These are phyloP conservation scores for Stegophylla sp. DNA, from an alignment of 2,888 invertebrate genomes.

Conservation along the genomic window DNA sequence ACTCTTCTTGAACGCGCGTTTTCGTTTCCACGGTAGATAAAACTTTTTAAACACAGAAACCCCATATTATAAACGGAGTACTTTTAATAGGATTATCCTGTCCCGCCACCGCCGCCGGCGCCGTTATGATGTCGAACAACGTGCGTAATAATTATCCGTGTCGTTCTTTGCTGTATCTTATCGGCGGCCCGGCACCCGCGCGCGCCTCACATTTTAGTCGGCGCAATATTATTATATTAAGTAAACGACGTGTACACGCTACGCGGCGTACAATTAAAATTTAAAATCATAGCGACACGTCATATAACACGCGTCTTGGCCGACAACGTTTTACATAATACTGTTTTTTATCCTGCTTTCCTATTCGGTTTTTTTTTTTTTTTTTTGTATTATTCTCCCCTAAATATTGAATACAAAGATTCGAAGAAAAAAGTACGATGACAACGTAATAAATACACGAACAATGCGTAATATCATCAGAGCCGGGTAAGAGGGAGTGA, in stretches of 20 bases:
- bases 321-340: no score
- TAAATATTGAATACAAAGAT: no score
- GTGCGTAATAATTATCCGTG: constrained; percentile 46
- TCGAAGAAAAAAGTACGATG: no score
- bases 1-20: not conserved
- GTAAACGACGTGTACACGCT: not conserved
- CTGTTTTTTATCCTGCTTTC: no score
- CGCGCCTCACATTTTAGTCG: not conserved
- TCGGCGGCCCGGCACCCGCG: not conserved
- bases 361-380: no score
- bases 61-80: constrained; percentile 11
- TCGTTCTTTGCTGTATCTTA: constrained; percentile 19
- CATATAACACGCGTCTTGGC: no score
- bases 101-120: not conserved
- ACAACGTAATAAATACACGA: no score
- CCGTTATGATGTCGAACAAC: constrained; percentile 16
- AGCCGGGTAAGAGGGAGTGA: no score
- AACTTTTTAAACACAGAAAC: constrained; percentile 38
- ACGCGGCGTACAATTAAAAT: not conserved
- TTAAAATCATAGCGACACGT: no score
- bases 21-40: constrained; percentile 49
- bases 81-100: constrained; percentile 45
- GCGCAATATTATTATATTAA: not conserved
- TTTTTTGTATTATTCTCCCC: no score
- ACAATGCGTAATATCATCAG: no score